Conservation (phyloP, 2,888 invertebrate genomes). For the Yponomeuta sedellus region DNA sequence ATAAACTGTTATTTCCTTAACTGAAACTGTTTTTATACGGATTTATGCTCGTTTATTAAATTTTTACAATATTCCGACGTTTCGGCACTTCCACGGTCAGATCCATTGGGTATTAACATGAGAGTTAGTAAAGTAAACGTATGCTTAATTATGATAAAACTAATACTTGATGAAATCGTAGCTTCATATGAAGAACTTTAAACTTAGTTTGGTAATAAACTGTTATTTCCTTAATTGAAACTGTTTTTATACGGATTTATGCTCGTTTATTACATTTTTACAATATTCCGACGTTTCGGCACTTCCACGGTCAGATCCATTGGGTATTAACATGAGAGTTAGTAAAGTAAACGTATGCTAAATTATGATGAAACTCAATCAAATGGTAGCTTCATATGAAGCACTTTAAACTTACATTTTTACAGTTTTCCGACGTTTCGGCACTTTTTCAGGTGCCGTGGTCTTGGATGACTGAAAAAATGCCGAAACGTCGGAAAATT, state of each 20-base stretch:
- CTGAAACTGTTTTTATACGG: too few species aligned
- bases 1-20: too few species aligned
- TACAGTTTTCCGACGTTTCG: too few species aligned
- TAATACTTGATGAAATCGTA: background rate
- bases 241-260: too few species aligned
- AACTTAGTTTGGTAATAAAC: background rate
- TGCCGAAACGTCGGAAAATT: too few species aligned
- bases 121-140: background rate
- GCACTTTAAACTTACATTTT: background rate
- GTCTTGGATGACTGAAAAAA: too few species aligned
- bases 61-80: too few species aligned
- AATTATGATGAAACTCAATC: background rate
- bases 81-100: background rate
- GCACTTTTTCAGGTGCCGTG: too few species aligned
- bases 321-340: background rate
- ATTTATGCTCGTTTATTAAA: too few species aligned
- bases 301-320: background rate
- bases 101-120: background rate
- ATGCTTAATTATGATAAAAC: background rate
- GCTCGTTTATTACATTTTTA: too few species aligned
- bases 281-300: too few species aligned
- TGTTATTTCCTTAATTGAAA: too few species aligned
- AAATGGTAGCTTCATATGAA: background rate
- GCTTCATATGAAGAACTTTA: background rate
- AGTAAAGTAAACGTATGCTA: background rate